Base-by-base conservation (phyloP, 2,113 vertebrate genomes). In the Myotis yumanensis region DNA sequence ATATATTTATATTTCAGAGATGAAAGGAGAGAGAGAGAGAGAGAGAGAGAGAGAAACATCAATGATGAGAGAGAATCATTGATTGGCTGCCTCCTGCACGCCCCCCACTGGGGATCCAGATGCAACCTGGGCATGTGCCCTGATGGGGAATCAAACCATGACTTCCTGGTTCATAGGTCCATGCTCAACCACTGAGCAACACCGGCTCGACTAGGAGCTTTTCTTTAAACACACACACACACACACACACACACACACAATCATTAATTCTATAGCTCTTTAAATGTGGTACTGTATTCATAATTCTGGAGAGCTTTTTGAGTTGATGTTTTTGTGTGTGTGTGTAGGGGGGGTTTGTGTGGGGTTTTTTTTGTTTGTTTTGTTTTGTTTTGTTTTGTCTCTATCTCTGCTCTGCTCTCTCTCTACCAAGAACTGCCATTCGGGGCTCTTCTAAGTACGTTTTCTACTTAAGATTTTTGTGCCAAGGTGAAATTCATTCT, bases 401-500 rank as follows among this genome's bases (percentile, higher is more conserved):
- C 9, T 52, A 64, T 73, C 35, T 93, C 51, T 54, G 6, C 4
- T 86, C 43, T 20, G 16, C 1, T 28, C 0, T 89, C 14, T 80
- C 8, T 9, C 7, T 71, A 25, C 30, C 59, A 71, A 66, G 37
- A 80, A 82, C 8, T 40, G 23, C 1, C 59, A 48, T 82, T 52
- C 68, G 69, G 12, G 28, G 16, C 46, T 82, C n/a, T 93, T 82
- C 82, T 86, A 43, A 46, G 73, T 43, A 25, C 81, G 93, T 57
- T 48, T 86, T 93, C 30, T 52, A 82, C 30, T 66, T 73, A 54
- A 85, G 75, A 86, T 72, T 94, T 79, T 91, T 86, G 64, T 85
- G 73, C 59, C 86, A 91, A 94, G 35, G 88, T 90, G 62, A 92
- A 95, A 91, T 91, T 94, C 35, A 64, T 68, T 75, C 68, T 35